Base-by-base conservation (phyloP, 2,888 invertebrate genomes). In the Tetropium fuscum region DNA sequence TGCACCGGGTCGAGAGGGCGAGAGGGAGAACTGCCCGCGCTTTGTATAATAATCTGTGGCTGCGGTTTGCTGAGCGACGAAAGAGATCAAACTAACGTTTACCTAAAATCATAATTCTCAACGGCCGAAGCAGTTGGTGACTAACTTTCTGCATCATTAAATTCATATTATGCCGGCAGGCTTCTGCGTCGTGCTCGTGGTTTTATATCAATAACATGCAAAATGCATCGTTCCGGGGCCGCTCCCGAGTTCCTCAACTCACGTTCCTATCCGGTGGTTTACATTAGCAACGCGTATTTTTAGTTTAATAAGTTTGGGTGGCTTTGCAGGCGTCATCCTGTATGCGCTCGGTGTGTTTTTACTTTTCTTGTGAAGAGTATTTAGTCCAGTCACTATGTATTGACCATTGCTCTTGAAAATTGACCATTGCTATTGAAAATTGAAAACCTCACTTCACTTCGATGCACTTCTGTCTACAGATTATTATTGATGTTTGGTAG, bases 61-160 rank as follows among this genome's bases (percentile, higher is more conserved):
- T n/a, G n/a, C n/a, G n/a, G n/a, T n/a, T n/a, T n/a, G n/a, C n/a
- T 7, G 16, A 15, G 13, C 18, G 20, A 18, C 32, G 10, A 13
- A 36, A 48, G 36, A 32, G 48, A 48, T 48, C 48, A 48, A 48
- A 48, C 48, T 36, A 22, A 48, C 48, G 48, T 48, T 48, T 36
- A 20, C 45, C 32, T 15, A 30, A 48, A 48, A 36, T 36, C 36
- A 48, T 22, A 48, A 48, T 48, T 48, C 36, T 36, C 36, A 27
- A 8, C 22, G 34, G 48, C 13, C n/a, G 34, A 15, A 19, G 13
- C n/a, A 13, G 32, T 34, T 36, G 34, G 19, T 13, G 15, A 48
- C 32, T 19, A 56, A 56, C 56, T 56, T 56, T 56, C 10, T 7
- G 41, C 16, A 40, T 34, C 43, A 56, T 56, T 48, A 56, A 48